phyloP scores from a whole-genome alignment of 2,888 invertebrate genomes.

The Lithophane semibrunnea region DNA sequence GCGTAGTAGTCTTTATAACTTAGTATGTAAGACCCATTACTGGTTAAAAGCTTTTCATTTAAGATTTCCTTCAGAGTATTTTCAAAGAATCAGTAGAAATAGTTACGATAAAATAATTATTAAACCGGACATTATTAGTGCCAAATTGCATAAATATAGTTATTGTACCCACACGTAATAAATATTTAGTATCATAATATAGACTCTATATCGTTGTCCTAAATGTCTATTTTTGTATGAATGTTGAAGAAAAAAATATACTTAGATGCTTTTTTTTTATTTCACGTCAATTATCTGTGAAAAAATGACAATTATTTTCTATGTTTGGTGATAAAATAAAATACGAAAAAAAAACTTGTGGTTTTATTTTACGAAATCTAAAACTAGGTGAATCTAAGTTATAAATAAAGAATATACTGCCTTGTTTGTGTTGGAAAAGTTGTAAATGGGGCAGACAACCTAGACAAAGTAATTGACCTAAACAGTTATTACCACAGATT shows the following conservation, averaged over 20 bases:
- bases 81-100: constrained; percentile 10
- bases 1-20: neutral
- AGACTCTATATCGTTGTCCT: constrained; percentile 58
- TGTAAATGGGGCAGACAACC: constrained; percentile 20
- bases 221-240: constrained; percentile 81
- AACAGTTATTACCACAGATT: neutral
- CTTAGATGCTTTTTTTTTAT: constrained; percentile 59
- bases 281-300: constrained; percentile 76
- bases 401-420: constrained; percentile 18
- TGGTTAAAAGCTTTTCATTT: neutral
- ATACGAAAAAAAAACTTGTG: constrained; percentile 36
- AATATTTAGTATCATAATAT: constrained; percentile 35
- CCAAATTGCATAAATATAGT: constrained; percentile 21
- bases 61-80: constrained; percentile 17
- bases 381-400: constrained; percentile 5
- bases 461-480: constrained; percentile 22
- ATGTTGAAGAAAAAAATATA: constrained; percentile 67
- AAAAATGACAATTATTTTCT: constrained; percentile 68
- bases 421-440: constrained; percentile 46
- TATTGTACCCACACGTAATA: constrained; percentile 12
- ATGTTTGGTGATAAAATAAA: constrained; percentile 69
- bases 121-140: neutral
- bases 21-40: neutral
- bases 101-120: neutral
- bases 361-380: constrained; percentile 48